These are phyloP conservation scores for Drosophila histrio DNA, from an alignment of 2,888 invertebrate genomes.

Conservation along the genomic window DNA sequence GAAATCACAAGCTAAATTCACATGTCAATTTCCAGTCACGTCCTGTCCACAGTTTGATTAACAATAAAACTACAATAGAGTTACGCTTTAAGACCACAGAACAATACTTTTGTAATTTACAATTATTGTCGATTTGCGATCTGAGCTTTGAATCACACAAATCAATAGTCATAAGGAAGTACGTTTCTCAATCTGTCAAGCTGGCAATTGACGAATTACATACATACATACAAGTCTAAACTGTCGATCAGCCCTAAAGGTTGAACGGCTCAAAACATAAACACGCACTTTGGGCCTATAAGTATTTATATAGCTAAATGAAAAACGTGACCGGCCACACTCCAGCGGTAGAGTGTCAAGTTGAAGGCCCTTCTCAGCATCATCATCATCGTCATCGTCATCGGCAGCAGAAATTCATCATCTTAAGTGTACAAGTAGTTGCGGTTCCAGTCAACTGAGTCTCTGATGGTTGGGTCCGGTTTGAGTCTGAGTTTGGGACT, in stretches of 20 bases:
- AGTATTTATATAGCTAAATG: conserved; percentile 56
- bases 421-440: conserved; percentile 32
- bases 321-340: conserved; percentile 64
- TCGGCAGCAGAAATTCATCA: conserved; percentile 46
- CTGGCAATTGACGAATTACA: conserved; percentile 25
- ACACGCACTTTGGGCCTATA: conserved; percentile 31
- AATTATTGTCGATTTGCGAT: conserved; percentile 25
- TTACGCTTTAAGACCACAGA: conserved; percentile 10
- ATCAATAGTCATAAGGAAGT: conserved; percentile 48
- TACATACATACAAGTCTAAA: not conserved
- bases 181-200: conserved; percentile 24
- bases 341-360: conserved; percentile 64
- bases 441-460: conserved; percentile 13
- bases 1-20: conserved; percentile 35
- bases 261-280: conserved; percentile 25
- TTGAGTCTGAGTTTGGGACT: conserved; percentile 15
- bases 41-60: conserved; percentile 50
- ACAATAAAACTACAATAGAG: conserved; percentile 31
- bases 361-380: conserved; percentile 66
- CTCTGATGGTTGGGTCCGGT: conserved; percentile 35
- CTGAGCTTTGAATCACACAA: conserved; percentile 23
- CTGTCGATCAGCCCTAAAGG: conserved; percentile 44
- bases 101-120: conserved; percentile 53
- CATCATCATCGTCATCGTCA: conserved; percentile 15
- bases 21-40: conserved; percentile 52